Evolutionary conservation across 2,797 vertebrate genomes (phyloP).

Genomic region (Otolemur crassicaudatus): DNA sequence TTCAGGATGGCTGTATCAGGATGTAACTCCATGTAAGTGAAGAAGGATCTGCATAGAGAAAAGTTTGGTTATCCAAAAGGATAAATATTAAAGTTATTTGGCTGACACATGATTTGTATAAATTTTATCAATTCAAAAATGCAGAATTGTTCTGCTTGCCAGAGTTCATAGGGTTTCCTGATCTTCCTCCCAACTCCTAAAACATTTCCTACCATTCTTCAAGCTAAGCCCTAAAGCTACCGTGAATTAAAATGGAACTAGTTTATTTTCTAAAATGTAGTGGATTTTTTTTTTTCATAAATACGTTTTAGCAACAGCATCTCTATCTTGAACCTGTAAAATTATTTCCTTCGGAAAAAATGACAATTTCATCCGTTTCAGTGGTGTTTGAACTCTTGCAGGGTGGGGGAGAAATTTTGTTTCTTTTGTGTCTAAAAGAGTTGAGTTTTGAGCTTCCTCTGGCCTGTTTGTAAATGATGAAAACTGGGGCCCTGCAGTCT

Average conservation of each 20-base stretch:
- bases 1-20: neutral
- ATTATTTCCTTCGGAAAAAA: constrained; percentile 6
- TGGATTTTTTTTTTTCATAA: neutral
- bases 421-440: constrained; percentile 29
- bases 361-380: constrained; percentile 58
- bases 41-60: neutral
- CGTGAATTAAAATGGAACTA: neutral
- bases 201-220: neutral
- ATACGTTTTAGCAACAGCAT: neutral
- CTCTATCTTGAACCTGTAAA: neutral
- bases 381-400: constrained; percentile 37
- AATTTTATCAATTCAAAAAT: neutral
- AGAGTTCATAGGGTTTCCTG: neutral
- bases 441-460: constrained; percentile 79
- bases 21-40: neutral
- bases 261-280: neutral
- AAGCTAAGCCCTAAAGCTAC: neutral
- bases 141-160: neutral
- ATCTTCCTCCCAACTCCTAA: neutral
- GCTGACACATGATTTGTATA: neutral
- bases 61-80: neutral
- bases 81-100: neutral
- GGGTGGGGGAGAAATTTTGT: constrained; percentile 15
- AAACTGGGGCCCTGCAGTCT: constrained; percentile 75
- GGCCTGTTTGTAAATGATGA: constrained; percentile 84